Percentiles rank a stretch among this genome's conserved stretches.
Evolutionary conservation across 2,888 invertebrate genomes (phyloP).

Genomic region (Diarsia mendica): DNA sequence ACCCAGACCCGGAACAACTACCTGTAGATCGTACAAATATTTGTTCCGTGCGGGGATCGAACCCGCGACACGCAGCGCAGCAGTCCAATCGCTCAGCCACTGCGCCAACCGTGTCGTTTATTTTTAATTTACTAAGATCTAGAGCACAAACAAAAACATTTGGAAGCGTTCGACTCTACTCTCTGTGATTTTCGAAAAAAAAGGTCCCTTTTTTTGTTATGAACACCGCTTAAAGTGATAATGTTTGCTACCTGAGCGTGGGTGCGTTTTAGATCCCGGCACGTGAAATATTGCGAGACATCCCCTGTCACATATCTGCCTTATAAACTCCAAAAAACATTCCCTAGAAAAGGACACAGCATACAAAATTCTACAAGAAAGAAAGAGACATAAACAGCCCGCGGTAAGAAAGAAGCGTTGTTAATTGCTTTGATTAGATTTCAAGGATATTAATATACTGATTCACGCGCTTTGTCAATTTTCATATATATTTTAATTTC

Average conservation of each 20-base stretch:
- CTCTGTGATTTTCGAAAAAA: conserved; percentile 59
- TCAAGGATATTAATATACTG: conserved; percentile 89
- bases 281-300: conserved; percentile 87
- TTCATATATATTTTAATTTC: conserved; percentile 89
- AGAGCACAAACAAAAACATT: background rate
- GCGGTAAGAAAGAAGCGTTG: conserved; percentile 79
- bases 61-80: too few relatives aligned
- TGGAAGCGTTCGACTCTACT: conserved; percentile 66
- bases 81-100: too few relatives aligned
- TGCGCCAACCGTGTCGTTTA: too few relatives aligned
- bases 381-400: conserved; percentile 68
- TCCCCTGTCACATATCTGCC: conserved; percentile 87
- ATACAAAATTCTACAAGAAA: conserved; percentile 48
- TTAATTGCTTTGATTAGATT: conserved; percentile 90
- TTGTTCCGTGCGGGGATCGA: too few relatives aligned
- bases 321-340: conserved; percentile 77
- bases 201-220: conserved; percentile 78
- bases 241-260: conserved; percentile 89
- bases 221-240: conserved; percentile 87
- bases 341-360: conserved; percentile 71
- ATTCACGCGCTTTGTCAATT: conserved; percentile 86
- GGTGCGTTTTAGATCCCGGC: conserved; percentile 83
- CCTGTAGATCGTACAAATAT: too few relatives aligned
- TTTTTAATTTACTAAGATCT: background rate
- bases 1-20: too few relatives aligned